Evolutionary conservation across 2,113 vertebrate species (phyloP).

Genomic region (Butorides virescens): DNA sequence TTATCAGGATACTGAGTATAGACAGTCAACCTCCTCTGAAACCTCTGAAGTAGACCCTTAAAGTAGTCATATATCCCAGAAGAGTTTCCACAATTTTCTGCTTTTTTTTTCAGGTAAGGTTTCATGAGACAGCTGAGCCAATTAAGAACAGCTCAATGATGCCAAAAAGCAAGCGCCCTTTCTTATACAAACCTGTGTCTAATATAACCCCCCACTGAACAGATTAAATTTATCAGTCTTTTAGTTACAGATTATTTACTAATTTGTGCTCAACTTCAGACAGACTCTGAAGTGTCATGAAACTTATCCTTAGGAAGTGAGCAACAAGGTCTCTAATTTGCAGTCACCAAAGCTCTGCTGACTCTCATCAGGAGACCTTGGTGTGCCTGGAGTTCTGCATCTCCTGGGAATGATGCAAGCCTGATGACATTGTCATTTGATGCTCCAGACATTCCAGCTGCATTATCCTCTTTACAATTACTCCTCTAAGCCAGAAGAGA

Average conservation of each 20-base stretch:
- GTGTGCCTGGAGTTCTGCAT: not conserved
- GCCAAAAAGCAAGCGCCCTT: not conserved
- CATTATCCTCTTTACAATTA: not conserved
- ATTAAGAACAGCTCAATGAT: not conserved
- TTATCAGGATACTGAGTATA: not conserved
- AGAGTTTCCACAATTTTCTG: not conserved
- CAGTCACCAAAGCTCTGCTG: not conserved
- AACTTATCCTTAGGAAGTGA: not conserved
- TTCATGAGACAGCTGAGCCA: not conserved
- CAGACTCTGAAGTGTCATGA: not conserved
- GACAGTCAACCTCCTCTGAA: not conserved
- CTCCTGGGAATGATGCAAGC: not conserved
- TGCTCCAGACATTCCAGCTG: slow-evolving; percentile 8
- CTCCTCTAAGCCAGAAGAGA: not conserved
- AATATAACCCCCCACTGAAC: not conserved
- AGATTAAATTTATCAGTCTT: not conserved
- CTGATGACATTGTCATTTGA: not conserved
- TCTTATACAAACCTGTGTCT: fast-evolving
- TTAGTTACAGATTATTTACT: not conserved
- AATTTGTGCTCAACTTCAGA: not conserved
- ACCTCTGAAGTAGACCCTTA: not conserved
- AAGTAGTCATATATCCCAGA: not conserved
- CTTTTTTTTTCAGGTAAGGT: not conserved
- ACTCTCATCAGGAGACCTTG: not conserved
- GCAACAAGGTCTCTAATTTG: not conserved